Evolutionary conservation across 2,797 vertebrate species (phyloP), one percentile per base, ranked within the genome.

Genomic region (Danio tinwini): DNA sequence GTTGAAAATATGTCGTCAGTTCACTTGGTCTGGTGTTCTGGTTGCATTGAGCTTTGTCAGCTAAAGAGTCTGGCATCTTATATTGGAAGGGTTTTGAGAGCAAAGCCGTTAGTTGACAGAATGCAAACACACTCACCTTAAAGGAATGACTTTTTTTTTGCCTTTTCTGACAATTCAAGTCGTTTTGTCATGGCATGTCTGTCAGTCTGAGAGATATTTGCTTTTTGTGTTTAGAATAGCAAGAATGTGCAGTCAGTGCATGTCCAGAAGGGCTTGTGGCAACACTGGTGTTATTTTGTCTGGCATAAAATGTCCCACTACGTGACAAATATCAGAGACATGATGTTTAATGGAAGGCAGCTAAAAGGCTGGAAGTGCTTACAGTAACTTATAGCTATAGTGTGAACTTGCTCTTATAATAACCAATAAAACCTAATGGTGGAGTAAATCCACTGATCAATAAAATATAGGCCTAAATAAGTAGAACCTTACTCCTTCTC

Each of bases 71-170:
- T 63, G 81, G 45, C 81, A 75, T 50, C 19, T 72, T 70, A 37
- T 64, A 42, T 58, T 19, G 58, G 55, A 70, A 16, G 29, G 42
- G 53, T 80, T 80, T 73, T 45, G 52, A 47, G 49, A 76, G 45
- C 29, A 37, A 42, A 37, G 72, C 39, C 29, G 42, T n/a, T 29
- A 45, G 74, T 53, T 83, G 64, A 81, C 19, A 14, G 11, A 59
- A 21, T 69, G 67, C 39, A 62, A 83, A 67, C 3, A 47, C 63
- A 59, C 52, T 49, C 29, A 70, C 17, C 19, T 42, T 65, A 64
- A 70, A 76, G 77, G 65, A 84, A 82, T 77, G 11, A 67, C 73
- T 77, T 61, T 84, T 61, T 84, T 82, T 59, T 37, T 64, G 69
- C 58, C 16, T 47, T 49, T 71, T 68, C 74, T 76, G 21, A 72